Percentiles rank a stretch among this genome's conserved stretches.
Conservation (phyloP, 2,797 vertebrate genomes). For the Sebastes ruberrimus region DNA sequence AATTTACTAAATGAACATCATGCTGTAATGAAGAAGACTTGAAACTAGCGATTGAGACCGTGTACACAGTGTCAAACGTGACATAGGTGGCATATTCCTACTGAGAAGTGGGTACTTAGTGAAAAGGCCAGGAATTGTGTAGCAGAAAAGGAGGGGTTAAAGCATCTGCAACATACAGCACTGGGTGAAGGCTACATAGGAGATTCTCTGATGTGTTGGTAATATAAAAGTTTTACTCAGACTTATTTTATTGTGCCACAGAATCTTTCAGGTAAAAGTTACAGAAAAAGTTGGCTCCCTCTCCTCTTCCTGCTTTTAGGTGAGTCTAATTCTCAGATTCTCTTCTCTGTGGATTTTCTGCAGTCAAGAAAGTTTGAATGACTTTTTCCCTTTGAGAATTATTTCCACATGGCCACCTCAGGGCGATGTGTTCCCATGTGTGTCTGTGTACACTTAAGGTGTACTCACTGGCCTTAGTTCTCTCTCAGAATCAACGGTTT, state of each 20-base stretch:
- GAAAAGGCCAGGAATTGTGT: neutral
- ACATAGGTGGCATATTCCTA: neutral
- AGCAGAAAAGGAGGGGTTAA: neutral
- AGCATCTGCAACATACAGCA: neutral
- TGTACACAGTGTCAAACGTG: neutral
- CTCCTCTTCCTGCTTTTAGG: neutral
- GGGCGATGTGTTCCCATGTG: neutral
- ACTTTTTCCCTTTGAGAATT: constrained; percentile 14
- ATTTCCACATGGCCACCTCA: constrained; percentile 23
- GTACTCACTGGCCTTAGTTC: neutral
- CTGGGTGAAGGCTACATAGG: neutral
- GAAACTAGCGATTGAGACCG: too few species aligned
- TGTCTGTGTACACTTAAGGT: neutral
- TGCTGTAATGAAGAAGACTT: too few species aligned
- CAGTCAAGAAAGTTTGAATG: neutral
- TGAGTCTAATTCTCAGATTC: neutral
- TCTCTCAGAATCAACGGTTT: neutral
- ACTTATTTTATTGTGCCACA: neutral
- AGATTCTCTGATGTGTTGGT: neutral
- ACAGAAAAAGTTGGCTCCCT: neutral
- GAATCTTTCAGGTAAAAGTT: neutral
- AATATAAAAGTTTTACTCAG: neutral
- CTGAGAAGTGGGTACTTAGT: neutral
- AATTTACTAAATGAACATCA: too few species aligned
- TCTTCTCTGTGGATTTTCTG: neutral